These are phyloP conservation scores for Umimayanthus chanpuru DNA, from an alignment of 92 coral and sea anemone species.

Conservation along the genomic window DNA sequence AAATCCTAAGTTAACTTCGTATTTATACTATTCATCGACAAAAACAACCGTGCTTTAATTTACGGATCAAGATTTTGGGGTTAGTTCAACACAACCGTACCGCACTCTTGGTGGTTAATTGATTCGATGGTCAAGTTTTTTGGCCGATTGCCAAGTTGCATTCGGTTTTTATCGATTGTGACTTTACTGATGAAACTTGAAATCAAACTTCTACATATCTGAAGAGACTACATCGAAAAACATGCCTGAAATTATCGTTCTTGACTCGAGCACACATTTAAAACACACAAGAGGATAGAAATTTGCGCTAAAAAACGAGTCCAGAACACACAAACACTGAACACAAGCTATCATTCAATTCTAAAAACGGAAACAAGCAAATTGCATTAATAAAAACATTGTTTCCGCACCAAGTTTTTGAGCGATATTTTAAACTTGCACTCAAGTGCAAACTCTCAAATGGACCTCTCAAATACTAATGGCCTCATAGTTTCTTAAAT, in stretches of 20 bases:
- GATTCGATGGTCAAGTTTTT: constrained; percentile 24
- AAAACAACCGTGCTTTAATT: neutral
- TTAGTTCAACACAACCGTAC: neutral
- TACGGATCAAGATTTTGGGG: neutral
- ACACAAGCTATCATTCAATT: constrained; percentile 12
- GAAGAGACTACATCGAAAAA: neutral
- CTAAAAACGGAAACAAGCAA: constrained; percentile 32
- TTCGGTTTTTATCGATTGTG: neutral
- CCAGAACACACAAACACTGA: neutral
- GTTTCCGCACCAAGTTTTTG: constrained; percentile 28
- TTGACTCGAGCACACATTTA: neutral
- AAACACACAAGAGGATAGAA: neutral
- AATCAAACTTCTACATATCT: neutral
- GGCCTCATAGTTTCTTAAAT: constrained; percentile 14
- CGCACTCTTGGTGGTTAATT: constrained; percentile 20
- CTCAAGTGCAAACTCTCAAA: constrained; percentile 22
- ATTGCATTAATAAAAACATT: constrained; percentile 41
- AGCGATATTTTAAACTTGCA: constrained; percentile 23
- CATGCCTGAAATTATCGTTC: neutral
- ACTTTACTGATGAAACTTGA: neutral
- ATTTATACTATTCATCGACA: neutral
- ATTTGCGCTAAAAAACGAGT: neutral
- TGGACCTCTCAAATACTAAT: neutral
- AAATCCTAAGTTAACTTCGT: neutral
- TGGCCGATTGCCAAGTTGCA: constrained; percentile 36